Evolutionary conservation across 2,797 vertebrate species (phyloP).

Genomic region (Pseudotriccus pelzelni): DNA sequence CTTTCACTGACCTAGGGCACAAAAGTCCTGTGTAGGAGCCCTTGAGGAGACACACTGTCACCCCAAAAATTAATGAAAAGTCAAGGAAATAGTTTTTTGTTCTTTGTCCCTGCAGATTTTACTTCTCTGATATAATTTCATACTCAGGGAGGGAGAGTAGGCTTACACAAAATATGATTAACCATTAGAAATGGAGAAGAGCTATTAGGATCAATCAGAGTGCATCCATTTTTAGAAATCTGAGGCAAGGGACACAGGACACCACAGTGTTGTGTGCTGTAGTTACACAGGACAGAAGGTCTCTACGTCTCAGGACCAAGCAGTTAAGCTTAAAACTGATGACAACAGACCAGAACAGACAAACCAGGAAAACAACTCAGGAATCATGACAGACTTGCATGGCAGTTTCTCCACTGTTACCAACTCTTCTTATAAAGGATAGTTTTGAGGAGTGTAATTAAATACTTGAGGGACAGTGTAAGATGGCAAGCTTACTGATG

Average conservation of each 20-base stretch:
- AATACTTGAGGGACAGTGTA: not conserved
- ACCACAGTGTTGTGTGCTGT: not conserved
- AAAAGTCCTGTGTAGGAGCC: not conserved
- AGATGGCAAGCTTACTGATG: not conserved
- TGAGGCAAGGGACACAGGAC: not conserved
- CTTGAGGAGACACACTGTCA: not conserved
- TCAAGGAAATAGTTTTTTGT: not conserved
- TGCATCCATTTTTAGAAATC: conserved; percentile 8
- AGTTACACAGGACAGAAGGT: not conserved
- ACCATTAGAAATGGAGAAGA: conserved; percentile 24
- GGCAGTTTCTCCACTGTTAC: not conserved
- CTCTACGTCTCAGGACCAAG: not conserved
- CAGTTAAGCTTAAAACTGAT: not conserved
- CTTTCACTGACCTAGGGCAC: not conserved
- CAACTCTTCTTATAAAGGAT: not conserved
- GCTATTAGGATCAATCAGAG: not conserved
- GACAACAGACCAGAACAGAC: not conserved
- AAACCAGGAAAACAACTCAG: not conserved
- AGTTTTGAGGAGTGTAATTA: not conserved
- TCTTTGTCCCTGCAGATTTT: not conserved
- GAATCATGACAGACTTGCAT: not conserved
- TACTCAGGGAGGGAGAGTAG: not conserved
- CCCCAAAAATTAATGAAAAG: not conserved
- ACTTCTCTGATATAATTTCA: not conserved
- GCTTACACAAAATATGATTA: conserved; percentile 34